Conservation (phyloP, 2,113 vertebrate genomes). For the Xyliphius kryptos region DNA sequence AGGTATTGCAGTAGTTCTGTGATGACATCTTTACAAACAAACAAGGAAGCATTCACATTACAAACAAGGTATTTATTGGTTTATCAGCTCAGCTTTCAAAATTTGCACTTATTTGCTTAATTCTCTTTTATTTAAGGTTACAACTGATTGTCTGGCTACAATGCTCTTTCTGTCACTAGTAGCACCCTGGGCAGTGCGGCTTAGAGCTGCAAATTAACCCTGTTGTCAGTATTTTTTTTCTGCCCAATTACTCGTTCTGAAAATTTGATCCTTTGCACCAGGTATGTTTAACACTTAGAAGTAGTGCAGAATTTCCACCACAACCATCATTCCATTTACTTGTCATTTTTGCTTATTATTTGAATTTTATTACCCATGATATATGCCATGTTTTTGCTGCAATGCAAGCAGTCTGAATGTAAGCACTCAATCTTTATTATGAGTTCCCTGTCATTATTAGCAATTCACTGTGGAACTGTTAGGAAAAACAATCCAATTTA, state of each 20-base stretch:
- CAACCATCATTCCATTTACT: not conserved
- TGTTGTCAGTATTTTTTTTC: not conserved
- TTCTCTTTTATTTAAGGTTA: slow-evolving; percentile 3
- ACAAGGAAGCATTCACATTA: not conserved
- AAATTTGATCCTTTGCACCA: not conserved
- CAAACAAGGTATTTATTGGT: not conserved
- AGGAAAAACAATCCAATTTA: too few species aligned
- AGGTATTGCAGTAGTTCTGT: not conserved
- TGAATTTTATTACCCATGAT: not conserved
- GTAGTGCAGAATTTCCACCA: not conserved
- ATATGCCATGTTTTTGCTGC: too few species aligned
- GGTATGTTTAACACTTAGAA: not conserved
- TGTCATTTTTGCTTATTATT: not conserved
- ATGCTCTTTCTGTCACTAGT: not conserved
- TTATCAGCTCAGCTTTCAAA: not conserved
- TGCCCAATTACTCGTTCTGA: not conserved
- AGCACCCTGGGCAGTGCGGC: not conserved
- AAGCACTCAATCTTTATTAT: too few species aligned
- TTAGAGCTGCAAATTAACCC: slow-evolving; percentile 3
- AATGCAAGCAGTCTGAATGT: too few species aligned
- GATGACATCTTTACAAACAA: not conserved
- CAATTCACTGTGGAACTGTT: too few species aligned
- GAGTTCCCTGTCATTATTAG: too few species aligned
- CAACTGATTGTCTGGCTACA: slow-evolving; percentile 1
- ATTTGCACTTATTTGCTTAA: not conserved